Conservation (phyloP, 2,113 vertebrate species). For the Ammodytes dubius region DNA sequence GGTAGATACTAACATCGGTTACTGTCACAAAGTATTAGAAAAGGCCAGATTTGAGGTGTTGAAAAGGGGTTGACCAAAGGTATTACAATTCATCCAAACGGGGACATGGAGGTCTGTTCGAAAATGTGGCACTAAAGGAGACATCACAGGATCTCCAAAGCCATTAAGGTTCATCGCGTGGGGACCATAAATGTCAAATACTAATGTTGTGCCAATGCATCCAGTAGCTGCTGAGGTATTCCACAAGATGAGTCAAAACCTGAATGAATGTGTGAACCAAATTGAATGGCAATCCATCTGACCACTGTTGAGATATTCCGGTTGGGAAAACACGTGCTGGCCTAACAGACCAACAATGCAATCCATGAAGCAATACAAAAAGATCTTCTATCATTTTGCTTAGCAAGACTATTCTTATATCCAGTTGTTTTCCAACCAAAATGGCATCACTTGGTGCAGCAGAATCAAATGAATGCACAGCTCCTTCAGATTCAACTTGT, state of each 20-base stretch:
- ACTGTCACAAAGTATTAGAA: too few relatives aligned
- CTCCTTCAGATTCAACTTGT: not conserved
- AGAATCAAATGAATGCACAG: not conserved
- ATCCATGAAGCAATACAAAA: not conserved
- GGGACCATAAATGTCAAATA: not conserved
- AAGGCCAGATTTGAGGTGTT: too few relatives aligned
- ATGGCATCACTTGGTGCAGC: not conserved
- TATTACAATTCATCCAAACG: too few relatives aligned
- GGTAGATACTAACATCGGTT: too few relatives aligned
- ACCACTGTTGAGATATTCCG: not conserved
- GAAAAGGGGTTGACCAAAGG: too few relatives aligned
- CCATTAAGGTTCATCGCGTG: not conserved
- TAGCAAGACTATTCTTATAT: too few relatives aligned
- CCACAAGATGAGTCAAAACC: not conserved
- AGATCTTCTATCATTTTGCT: too few relatives aligned
- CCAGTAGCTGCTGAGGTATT: not conserved
- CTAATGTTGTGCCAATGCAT: too few relatives aligned
- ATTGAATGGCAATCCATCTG: not conserved
- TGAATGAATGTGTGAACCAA: not conserved
- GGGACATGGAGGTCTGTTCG: too few relatives aligned
- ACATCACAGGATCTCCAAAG: not conserved
- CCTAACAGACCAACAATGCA: not conserved
- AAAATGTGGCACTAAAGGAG: not conserved
- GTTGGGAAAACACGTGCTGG: not conserved
- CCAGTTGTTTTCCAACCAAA: not conserved